Evolutionary conservation across 2,888 invertebrate genomes (phyloP).

Genomic region (Eristalinus aeneus): DNA sequence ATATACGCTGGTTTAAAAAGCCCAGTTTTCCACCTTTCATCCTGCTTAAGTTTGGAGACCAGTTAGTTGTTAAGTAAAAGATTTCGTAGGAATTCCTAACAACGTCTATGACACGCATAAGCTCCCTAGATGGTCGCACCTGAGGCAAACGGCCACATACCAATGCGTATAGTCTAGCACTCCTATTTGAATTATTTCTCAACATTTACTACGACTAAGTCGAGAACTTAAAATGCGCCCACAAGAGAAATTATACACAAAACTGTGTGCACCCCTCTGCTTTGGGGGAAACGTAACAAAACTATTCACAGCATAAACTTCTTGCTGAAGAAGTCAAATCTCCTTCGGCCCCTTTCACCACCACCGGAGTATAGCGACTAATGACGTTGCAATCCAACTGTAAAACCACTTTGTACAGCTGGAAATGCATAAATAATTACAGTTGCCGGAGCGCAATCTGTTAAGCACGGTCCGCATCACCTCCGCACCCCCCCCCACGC

Average conservation of each 20-base stretch:
- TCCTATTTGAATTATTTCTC: not conserved
- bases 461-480: conserved; percentile 12
- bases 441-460: conserved; percentile 26
- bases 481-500: not conserved
- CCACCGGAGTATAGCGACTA: conserved; percentile 1
- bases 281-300: not conserved
- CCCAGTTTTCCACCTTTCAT: too few relatives aligned
- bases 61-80: too few relatives aligned
- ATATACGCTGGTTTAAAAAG: too few relatives aligned
- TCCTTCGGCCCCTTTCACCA: not conserved
- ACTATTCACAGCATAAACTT: not conserved
- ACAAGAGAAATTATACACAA: not conserved
- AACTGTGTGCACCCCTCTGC: not conserved
- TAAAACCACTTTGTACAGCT: conserved; percentile 22
- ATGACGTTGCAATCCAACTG: conserved; percentile 2
- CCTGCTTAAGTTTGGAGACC: too few relatives aligned
- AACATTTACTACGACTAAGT: not conserved
- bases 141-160: not conserved
- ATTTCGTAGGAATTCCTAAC: too few relatives aligned
- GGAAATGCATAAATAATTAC: conserved; percentile 49
- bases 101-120: too few relatives aligned
- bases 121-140: not conserved
- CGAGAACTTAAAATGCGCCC: not conserved
- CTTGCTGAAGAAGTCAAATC: conserved; percentile 18
- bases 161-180: not conserved